Evolutionary conservation across 2,113 vertebrate species (phyloP).

Genomic region (Nesogale talazaci): DNA sequence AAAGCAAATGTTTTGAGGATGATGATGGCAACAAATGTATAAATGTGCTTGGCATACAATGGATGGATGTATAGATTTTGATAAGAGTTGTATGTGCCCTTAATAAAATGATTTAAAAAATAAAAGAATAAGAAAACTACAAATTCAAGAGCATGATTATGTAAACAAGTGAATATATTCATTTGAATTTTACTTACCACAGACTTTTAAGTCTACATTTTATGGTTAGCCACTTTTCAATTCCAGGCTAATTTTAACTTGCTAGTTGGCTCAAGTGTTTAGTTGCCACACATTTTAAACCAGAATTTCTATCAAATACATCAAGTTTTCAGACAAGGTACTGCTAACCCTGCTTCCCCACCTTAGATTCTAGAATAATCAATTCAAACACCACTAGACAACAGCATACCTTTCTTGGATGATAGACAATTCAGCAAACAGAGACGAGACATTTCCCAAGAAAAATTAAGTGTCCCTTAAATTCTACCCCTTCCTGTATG

Average conservation of each 20-base stretch:
- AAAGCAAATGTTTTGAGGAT: no score
- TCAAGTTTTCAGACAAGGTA: neutral
- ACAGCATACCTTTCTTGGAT: neutral
- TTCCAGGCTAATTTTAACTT: neutral
- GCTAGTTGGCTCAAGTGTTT: neutral
- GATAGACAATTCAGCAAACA: neutral
- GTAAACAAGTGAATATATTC: neutral
- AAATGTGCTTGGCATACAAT: no score
- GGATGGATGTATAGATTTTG: no score
- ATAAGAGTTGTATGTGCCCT: no score
- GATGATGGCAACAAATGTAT: no score
- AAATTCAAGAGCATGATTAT: neutral
- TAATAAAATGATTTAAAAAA: no score
- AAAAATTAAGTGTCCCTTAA: no score
- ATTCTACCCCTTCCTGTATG: no score
- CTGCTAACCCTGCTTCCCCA: neutral
- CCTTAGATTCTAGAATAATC: constrained; percentile 4
- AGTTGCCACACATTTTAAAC: constrained; percentile 28
- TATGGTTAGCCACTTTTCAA: no score
- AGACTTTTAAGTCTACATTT: no score
- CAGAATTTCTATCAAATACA: constrained; percentile 19
- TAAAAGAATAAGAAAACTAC: no score
- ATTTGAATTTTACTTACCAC: neutral
- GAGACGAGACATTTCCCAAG: neutral
- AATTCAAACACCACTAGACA: neutral